These are phyloP conservation scores for Plutomurus gul DNA, from an alignment of 1,140 invertebrate genomes.

Conservation along the genomic window DNA sequence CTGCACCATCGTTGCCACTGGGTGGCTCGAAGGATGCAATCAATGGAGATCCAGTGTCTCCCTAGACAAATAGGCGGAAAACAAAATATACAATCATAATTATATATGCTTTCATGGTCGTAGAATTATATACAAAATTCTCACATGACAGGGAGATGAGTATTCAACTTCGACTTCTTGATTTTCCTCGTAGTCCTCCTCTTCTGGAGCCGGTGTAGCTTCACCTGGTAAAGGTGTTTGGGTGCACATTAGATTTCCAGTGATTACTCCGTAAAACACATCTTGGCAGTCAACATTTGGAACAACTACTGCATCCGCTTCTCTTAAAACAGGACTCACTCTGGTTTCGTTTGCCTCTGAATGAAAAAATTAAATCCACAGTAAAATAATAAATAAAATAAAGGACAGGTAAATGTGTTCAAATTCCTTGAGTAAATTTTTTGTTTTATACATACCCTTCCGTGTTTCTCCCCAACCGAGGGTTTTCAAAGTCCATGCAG, in stretches of 20 bases:
- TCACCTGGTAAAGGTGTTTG: not conserved
- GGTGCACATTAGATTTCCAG: constrained; percentile 47
- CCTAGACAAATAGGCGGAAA: constrained; percentile 8
- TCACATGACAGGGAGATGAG: constrained; percentile 41
- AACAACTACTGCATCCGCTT: constrained; percentile 37
- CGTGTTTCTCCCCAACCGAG: constrained; percentile 45
- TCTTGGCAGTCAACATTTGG: constrained; percentile 42
- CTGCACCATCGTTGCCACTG: not conserved
- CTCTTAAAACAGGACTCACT: constrained; percentile 40
- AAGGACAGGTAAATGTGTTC: not conserved
- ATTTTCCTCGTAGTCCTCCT: not conserved
- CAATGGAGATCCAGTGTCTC: constrained; percentile 43
- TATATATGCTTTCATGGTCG: not conserved
- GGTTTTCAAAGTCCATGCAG: constrained; percentile 36
- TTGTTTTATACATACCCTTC: constrained; percentile 5
- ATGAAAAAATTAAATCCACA: not conserved
- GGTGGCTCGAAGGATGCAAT: constrained; percentile 37
- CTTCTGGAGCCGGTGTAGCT: not conserved
- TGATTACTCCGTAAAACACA: constrained; percentile 32
- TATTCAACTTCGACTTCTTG: constrained; percentile 16
- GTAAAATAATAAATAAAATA: not conserved
- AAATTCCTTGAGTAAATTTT: not conserved
- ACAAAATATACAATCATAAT: not conserved
- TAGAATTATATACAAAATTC: not conserved
- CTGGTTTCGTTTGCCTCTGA: not conserved